phyloP scores from a whole-genome alignment of 2,888 invertebrate species.

The Quadriops clusia region DNA sequence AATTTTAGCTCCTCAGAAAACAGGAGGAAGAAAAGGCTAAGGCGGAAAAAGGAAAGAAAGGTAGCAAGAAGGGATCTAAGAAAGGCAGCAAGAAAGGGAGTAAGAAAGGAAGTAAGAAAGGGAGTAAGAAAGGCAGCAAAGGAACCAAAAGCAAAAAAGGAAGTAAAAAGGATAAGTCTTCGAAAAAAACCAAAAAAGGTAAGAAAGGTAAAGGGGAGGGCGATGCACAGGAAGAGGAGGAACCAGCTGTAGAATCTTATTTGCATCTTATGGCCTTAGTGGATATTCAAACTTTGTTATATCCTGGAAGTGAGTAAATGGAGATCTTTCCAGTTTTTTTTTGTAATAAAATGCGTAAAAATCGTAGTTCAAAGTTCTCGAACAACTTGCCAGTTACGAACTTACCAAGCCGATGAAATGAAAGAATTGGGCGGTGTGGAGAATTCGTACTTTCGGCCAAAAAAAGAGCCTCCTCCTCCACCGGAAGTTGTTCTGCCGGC shows the following conservation, averaged over 20 bases:
- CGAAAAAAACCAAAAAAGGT: constrained; percentile 10
- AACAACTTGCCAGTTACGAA: constrained; percentile 26
- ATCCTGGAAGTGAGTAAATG: constrained; percentile 32
- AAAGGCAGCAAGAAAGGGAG: constrained; percentile 5
- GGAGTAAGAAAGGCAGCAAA: background rate
- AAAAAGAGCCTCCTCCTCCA: constrained; percentile 10
- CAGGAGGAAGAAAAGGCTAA: constrained; percentile 12
- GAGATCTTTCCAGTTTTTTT: constrained; percentile 2
- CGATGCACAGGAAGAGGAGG: constrained; percentile 15
- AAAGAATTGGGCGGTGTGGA: constrained; percentile 22
- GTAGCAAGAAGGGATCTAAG: constrained; percentile 6
- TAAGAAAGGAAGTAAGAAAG: constrained; percentile 2
- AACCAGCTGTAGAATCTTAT: too few species aligned
- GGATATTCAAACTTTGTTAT: constrained; percentile 29
- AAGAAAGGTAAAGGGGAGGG: constrained; percentile 10
- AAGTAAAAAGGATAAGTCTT: constrained; percentile 11
- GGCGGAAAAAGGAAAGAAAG: constrained; percentile 4
- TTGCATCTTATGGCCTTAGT: constrained; percentile 31
- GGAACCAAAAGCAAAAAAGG: constrained; percentile 8
- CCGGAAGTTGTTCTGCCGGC: constrained; percentile 4
- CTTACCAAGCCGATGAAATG: constrained; percentile 28
- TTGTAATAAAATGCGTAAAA: too few species aligned
- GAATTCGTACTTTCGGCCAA: constrained; percentile 29
- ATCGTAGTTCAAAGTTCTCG: constrained; percentile 27
- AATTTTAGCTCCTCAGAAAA: background rate